phyloP scores from a whole-genome alignment of 1,140 invertebrate species.

The Papilio machaon region DNA sequence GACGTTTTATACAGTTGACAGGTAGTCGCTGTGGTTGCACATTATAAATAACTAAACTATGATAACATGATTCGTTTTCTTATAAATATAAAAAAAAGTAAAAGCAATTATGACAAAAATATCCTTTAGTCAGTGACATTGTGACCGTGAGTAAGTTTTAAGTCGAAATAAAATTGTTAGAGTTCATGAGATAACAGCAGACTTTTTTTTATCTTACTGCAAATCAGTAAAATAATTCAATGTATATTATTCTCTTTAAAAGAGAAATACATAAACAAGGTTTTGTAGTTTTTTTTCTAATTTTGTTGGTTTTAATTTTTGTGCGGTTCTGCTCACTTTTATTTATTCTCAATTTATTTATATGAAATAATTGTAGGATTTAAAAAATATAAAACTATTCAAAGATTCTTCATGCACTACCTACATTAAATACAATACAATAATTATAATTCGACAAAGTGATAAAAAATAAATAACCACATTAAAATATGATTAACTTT shows the following conservation, averaged over 20 bases:
- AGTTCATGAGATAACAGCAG: neutral
- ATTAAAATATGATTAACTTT: conserved; percentile 5
- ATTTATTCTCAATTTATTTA: no score
- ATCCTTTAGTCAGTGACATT: neutral
- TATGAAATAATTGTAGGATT: no score
- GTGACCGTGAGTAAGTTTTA: neutral
- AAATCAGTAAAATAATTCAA: neutral
- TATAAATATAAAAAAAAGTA: no score
- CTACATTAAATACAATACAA: neutral
- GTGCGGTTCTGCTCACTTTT: no score
- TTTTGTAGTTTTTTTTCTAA: neutral
- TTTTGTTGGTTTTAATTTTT: no score
- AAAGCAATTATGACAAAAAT: neutral
- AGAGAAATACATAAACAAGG: neutral
- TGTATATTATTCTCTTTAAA: neutral
- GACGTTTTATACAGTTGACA: no score
- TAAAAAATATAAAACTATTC: neutral
- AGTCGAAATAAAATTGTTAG: neutral
- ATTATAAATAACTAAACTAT: no score
- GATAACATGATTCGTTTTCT: no score
- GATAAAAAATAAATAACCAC: neutral
- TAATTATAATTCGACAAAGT: neutral
- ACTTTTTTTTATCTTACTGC: neutral
- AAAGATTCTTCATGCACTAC: neutral
- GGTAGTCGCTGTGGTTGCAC: no score